Evolutionary conservation across 2,113 vertebrate genomes (phyloP).

Genomic region (Chelonoidis abingdonii): DNA sequence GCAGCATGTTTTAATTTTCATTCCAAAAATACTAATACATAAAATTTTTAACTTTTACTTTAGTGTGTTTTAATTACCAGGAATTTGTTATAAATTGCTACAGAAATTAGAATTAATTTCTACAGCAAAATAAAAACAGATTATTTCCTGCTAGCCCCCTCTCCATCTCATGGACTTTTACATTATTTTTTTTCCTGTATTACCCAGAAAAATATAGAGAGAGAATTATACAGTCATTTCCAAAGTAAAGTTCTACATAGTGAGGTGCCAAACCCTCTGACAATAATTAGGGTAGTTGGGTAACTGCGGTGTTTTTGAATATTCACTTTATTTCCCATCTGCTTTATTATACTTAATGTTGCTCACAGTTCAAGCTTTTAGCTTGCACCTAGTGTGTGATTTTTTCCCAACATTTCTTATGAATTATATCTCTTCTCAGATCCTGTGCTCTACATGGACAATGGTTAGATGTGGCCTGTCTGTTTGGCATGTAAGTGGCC

Average conservation of each 20-base stretch:
- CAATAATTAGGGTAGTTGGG: constrained; percentile 26
- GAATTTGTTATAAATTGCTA: constrained; percentile 69
- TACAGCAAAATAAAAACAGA: constrained; percentile 66
- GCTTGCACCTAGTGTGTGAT: constrained; percentile 45
- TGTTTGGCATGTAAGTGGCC: constrained; percentile 51
- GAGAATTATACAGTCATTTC: constrained; percentile 42
- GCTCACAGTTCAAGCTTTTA: constrained; percentile 45
- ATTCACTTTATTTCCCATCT: constrained; percentile 3
- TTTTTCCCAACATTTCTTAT: not conserved
- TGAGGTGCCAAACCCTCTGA: constrained; percentile 66
- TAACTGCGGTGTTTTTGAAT: constrained; percentile 23
- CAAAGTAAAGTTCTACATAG: constrained; percentile 52
- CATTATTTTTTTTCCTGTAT: constrained; percentile 44
- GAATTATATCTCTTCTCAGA: constrained; percentile 37
- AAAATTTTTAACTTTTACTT: constrained; percentile 59
- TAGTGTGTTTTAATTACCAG: constrained; percentile 64
- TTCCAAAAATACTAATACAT: constrained; percentile 71
- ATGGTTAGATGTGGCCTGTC: constrained; percentile 11
- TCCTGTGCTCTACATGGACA: not conserved
- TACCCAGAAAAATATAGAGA: constrained; percentile 28
- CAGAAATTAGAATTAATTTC: constrained; percentile 72
- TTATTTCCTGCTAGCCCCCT: constrained; percentile 41
- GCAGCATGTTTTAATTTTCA: constrained; percentile 70
- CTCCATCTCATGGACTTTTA: constrained; percentile 4
- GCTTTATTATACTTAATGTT: constrained; percentile 25